Conservation (phyloP, 2,888 invertebrate genomes). For the Oligia latruncula region DNA sequence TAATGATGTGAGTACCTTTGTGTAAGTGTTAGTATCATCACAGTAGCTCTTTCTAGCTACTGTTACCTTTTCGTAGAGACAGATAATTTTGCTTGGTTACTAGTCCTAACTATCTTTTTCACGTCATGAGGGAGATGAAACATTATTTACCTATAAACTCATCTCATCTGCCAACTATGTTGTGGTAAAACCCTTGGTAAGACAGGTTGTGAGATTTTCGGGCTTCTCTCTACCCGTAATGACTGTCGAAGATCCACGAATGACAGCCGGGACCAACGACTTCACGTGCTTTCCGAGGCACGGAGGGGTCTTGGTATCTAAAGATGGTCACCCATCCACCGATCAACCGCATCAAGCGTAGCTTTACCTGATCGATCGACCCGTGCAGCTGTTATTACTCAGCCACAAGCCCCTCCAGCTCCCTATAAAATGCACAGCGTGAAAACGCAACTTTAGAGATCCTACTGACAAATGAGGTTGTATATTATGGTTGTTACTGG, state of each 20-base stretch:
- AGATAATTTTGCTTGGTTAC: neutral
- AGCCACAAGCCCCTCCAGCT: neutral
- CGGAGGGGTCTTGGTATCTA: neutral
- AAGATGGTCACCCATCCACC: neutral
- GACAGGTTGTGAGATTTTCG: neutral
- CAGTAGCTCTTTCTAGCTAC: neutral
- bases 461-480: neutral
- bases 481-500: too few species aligned
- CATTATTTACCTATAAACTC: neutral
- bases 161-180: neutral
- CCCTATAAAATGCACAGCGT: neutral
- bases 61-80: neutral
- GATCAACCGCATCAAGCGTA: neutral
- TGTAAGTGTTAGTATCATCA: neutral
- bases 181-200: neutral
- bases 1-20: constrained; percentile 24
- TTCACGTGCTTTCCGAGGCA: neutral
- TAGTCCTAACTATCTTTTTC: neutral
- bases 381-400: neutral
- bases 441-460: neutral
- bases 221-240: neutral
- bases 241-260: neutral
- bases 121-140: neutral
- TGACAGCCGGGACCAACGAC: neutral
- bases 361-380: neutral